Percentiles rank a stretch among this genome's conserved stretches.
Evolutionary conservation across 2,888 invertebrate species (phyloP).

Genomic region (Pecten maximus): DNA sequence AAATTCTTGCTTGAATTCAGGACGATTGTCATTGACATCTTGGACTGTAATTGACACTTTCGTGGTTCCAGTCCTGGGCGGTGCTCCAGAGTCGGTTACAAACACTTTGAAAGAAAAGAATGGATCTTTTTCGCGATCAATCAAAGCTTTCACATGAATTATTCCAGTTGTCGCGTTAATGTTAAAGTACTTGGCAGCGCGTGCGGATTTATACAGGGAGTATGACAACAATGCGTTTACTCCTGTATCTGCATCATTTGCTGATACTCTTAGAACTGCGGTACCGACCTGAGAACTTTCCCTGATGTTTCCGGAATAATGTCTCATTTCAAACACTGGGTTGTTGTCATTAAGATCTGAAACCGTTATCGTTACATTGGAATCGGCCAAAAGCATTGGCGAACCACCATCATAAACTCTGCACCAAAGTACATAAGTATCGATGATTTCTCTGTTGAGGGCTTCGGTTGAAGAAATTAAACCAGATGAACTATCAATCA

Average conservation of each 20-base stretch:
- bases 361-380: not conserved
- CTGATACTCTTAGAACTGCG: conserved; percentile 1
- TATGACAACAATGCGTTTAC: not conserved
- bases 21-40: conserved; percentile 73
- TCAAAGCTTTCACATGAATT: conserved; percentile 60
- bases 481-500: not conserved
- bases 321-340: not conserved
- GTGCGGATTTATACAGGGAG: not conserved
- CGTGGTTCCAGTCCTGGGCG: conserved; percentile 93
- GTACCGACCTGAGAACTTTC: conserved; percentile 30
- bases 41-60: conserved; percentile 80
- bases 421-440: not conserved
- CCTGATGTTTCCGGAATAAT: not conserved
- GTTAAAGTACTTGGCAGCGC: conserved; percentile 59
- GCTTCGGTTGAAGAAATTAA: not conserved
- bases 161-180: conserved; percentile 61
- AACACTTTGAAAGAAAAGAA: conserved; percentile 84
- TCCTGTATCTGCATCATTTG: not conserved
- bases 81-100: conserved; percentile 94
- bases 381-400: not conserved
- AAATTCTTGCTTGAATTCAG: conserved; percentile 67
- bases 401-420: not conserved
- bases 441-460: not conserved
- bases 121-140: conserved; percentile 68
- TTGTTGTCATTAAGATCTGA: not conserved